Evolutionary conservation across 2,888 invertebrate genomes (phyloP), one percentile per base, ranked within the genome.

Genomic region (Sylvicola fuscatus): DNA sequence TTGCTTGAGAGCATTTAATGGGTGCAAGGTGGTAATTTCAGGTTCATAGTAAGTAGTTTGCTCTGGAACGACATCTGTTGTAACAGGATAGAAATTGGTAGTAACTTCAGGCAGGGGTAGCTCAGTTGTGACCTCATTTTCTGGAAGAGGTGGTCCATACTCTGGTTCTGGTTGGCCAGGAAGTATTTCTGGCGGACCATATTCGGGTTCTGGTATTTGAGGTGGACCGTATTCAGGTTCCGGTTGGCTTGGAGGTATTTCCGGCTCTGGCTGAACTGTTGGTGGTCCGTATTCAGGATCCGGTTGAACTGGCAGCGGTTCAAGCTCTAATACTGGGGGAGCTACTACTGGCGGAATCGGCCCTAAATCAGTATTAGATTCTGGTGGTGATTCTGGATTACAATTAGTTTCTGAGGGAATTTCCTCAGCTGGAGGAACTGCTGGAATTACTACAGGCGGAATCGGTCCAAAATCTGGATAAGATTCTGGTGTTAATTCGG

Each of bases 151-250:
- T 17, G 39, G 39, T 6, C 37, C 37, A 17, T 37, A 37, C 33
- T 37, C 37, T 33, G 27, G 36, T 29, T 16, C 27, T 14, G 43
- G 40, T 14, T 43, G 40, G 21, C 43, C 43, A 7, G 44, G 45
- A 7, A 30, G 28, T 6, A 21, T 8, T 21, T 21, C 21, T 6
- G 21, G 21, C 21, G 37, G 38, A 12, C 34, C 34, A 27, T 40
- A 35, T 26, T 34, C 17, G 15, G 33, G 33, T 16, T 17, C 12
- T 35, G 40, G 40, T 6, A 41, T 40, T 8, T 40, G 39, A 16
- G 44, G 43, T 17, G 40, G 42, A 21, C 40, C 39, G 37, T 41
- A 40, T 28, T 39, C 41, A 17, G 35, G 35, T 6, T 38, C 37
- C 12, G 42, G 42, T 34, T 36, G 35, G 27, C 42, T 36, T 31